Evolutionary conservation across 2,797 vertebrate species (phyloP), one percentile per base, ranked within the genome.

Genomic region (Gymnothorax reevesii): DNA sequence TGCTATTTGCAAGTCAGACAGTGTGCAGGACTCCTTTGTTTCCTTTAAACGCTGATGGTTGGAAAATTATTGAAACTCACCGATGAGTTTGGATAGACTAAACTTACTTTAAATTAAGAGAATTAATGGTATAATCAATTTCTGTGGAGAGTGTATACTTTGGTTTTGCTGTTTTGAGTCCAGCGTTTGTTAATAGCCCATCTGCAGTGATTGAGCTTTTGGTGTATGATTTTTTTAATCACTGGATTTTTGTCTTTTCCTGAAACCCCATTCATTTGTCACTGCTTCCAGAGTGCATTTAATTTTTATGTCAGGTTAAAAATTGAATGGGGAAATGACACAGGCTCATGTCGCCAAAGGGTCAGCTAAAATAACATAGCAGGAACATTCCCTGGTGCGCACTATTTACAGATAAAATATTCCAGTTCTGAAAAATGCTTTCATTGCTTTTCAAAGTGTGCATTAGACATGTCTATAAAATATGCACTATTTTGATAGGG

Each of bases 271-370:
- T 42, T 62, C 1, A 62, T 60, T 42, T 10, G 15, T 82, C n/a
- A 6, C 25, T 82, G 12, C n/a, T 59, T 59, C 20, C 55, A 57
- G 55, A 6, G 25, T n/a, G 22, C 57, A 55, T 79, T 10, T 20
- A 55, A 57, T 57, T 57, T 82, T 57, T 59, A 27, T 25, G 22
- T 57, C 80, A 2, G 13, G 77, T 60, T 69, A 54, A 27, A 57
- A 59, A 85, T 86, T 4, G n/a, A 20, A 86, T 75, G 80, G 87
- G 73, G 83, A 85, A 73, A 79, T 85, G 85, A 90, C 83, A 86
- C 79, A 88, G 69, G 69, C 86, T 89, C 80, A 69, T 89, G 80
- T 86, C 87, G 83, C 17, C 1, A 85, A 83, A 77, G 86, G 55
- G 42, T 20, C 52, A 71, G 52, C 79, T 83, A 82, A 88, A 89